Evolutionary conservation across 2,797 vertebrate species (phyloP).

Genomic region (Alfaro cultratus): DNA sequence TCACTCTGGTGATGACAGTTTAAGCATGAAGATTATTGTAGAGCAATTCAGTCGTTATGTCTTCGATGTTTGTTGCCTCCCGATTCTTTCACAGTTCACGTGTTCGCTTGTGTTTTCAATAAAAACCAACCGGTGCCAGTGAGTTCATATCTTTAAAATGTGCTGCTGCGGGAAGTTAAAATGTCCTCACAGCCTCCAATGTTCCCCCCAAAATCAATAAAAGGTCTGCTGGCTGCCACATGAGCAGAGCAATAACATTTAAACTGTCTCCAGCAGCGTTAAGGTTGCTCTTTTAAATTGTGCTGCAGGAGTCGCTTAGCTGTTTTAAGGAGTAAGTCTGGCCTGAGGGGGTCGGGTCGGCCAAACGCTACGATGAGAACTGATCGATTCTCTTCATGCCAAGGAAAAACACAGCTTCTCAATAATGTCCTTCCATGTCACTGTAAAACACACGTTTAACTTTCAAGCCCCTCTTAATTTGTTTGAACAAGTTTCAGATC

Average conservation of each 20-base stretch:
- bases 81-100: neutral
- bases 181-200: conserved; percentile 28
- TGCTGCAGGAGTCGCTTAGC: conserved; percentile 4
- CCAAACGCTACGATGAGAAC: neutral
- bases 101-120: neutral
- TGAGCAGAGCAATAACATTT: conserved; percentile 23
- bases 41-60: neutral
- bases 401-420: neutral
- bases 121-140: neutral
- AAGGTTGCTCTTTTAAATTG: conserved; percentile 26
- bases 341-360: conserved; percentile 4
- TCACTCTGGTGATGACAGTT: neutral
- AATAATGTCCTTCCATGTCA: neutral
- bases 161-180: conserved; percentile 27
- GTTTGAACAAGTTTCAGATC: neutral
- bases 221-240: conserved; percentile 13
- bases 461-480: neutral
- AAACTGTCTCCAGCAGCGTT: conserved; percentile 26
- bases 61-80: neutral
- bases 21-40: neutral
- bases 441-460: neutral
- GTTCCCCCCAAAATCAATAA: conserved; percentile 38
- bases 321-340: conserved; percentile 11
- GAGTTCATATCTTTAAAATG: conserved; percentile 2
- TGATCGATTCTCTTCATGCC: neutral